Evolutionary conservation across 2,888 invertebrate genomes (phyloP).

Genomic region (Aspidapion aeneum): DNA sequence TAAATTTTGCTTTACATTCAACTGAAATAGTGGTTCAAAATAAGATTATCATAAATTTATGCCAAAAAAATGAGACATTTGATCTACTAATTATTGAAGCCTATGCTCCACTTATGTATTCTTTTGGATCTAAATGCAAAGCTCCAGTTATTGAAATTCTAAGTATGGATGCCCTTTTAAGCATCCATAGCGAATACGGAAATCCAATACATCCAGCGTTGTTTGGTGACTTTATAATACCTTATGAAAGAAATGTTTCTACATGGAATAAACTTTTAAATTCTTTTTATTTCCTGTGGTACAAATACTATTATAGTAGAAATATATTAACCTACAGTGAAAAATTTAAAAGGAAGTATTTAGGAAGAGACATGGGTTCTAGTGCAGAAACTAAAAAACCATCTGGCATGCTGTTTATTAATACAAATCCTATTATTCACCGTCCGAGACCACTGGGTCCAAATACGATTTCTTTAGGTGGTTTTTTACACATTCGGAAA

Average conservation of each 20-base stretch:
- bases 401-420: slow-evolving; percentile 31
- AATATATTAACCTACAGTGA: slow-evolving; percentile 30
- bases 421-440: slow-evolving; percentile 37
- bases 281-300: slow-evolving; percentile 30
- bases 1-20: not conserved
- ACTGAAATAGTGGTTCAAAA: not conserved
- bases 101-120: not conserved
- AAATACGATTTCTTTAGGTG: not conserved
- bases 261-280: slow-evolving; percentile 41
- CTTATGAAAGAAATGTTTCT: slow-evolving; percentile 35
- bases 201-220: slow-evolving; percentile 31
- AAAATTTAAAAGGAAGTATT: slow-evolving; percentile 34
- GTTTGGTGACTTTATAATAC: slow-evolving; percentile 32
- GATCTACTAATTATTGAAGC: slow-evolving; percentile 22
- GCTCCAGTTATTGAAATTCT: slow-evolving; percentile 16
- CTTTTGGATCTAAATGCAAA: slow-evolving; percentile 5
- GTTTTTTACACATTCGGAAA: not conserved
- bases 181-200: slow-evolving; percentile 30
- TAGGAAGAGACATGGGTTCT: slow-evolving; percentile 38
- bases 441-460: slow-evolving; percentile 30
- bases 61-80: slow-evolving; percentile 7
- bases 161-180: slow-evolving; percentile 27
- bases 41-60: not conserved
- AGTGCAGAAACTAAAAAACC: slow-evolving; percentile 26
- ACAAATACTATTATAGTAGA: slow-evolving; percentile 27